phyloP scores from a whole-genome alignment of 2,113 vertebrate species.

The Saguinus midas region DNA sequence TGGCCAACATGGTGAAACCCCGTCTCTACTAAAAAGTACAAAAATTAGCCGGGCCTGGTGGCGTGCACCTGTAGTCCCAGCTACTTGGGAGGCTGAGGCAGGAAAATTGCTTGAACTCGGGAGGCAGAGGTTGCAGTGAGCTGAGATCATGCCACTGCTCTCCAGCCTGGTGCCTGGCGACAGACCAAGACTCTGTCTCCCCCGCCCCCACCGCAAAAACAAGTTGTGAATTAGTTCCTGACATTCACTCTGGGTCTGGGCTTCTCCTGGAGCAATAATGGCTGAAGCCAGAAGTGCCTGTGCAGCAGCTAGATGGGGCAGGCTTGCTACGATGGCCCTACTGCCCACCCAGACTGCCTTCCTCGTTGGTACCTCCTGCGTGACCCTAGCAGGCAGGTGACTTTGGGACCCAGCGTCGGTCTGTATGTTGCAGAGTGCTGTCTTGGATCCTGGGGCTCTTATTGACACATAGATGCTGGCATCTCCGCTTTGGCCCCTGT shows the following conservation, averaged over 20 bases:
- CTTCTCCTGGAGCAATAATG: background rate
- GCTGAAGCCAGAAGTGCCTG: background rate
- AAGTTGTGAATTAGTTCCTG: rapidly evolving
- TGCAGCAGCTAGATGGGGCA: background rate
- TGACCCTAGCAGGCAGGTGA: background rate
- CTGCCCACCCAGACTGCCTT: rapidly evolving
- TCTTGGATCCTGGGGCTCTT: background rate
- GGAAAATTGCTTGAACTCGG: too few species aligned
- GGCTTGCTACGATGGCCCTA: background rate
- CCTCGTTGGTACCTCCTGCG: background rate
- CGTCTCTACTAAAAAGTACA: too few species aligned
- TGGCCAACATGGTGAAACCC: too few species aligned
- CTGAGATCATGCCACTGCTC: too few species aligned
- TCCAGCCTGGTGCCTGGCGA: too few species aligned
- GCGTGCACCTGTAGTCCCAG: too few species aligned
- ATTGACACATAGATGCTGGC: background rate
- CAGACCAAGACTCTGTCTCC: too few species aligned
- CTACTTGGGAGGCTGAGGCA: too few species aligned
- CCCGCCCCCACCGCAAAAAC: too few species aligned
- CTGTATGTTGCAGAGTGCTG: too few species aligned
- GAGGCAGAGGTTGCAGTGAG: too few species aligned
- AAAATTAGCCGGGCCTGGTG: too few species aligned
- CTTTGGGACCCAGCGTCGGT: background rate
- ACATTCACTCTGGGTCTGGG: background rate
- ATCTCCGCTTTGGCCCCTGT: rapidly evolving